Percentiles rank a stretch among this genome's conserved stretches.
phyloP scores from a whole-genome alignment of 2,888 invertebrate genomes.

The Xanthorhoe designata region DNA sequence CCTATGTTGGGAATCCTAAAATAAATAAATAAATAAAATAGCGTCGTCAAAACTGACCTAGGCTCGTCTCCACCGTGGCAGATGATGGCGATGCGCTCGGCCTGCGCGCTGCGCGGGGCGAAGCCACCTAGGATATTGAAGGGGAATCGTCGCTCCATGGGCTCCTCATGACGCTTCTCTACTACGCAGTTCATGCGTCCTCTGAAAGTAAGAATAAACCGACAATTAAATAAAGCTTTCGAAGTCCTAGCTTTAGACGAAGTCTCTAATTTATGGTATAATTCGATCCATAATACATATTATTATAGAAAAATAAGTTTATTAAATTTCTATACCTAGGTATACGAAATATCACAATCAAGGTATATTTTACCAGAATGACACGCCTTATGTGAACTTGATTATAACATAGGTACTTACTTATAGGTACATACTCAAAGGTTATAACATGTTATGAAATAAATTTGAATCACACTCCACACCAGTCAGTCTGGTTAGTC shows the following conservation, averaged over 20 bases:
- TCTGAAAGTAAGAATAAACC: constrained; percentile 60
- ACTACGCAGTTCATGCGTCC: constrained; percentile 96
- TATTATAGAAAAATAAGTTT: too few species aligned
- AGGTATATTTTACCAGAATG: not conserved
- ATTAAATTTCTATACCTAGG: too few species aligned
- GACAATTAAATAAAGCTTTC: too few species aligned
- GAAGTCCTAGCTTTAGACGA: too few species aligned
- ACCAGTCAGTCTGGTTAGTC: not conserved
- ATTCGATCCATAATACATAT: too few species aligned
- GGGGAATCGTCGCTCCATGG: constrained; percentile 87
- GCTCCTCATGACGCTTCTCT: constrained; percentile 94
- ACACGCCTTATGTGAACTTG: not conserved
- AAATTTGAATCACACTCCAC: not conserved
- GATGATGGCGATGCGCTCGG: constrained; percentile 94
- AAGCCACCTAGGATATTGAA: constrained; percentile 81
- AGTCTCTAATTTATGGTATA: too few species aligned
- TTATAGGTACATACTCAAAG: not conserved
- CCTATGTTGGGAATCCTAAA: too few species aligned
- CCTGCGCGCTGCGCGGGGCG: constrained; percentile 84
- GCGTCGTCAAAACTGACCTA: constrained; percentile 53
- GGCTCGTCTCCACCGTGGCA: constrained; percentile 93
- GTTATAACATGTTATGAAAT: not conserved
- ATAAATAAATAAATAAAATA: too few species aligned
- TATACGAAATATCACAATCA: too few species aligned
- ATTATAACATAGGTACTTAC: not conserved